Evolutionary conservation across 2,113 vertebrate species (phyloP).

Genomic region (Takifugu flavidus): DNA sequence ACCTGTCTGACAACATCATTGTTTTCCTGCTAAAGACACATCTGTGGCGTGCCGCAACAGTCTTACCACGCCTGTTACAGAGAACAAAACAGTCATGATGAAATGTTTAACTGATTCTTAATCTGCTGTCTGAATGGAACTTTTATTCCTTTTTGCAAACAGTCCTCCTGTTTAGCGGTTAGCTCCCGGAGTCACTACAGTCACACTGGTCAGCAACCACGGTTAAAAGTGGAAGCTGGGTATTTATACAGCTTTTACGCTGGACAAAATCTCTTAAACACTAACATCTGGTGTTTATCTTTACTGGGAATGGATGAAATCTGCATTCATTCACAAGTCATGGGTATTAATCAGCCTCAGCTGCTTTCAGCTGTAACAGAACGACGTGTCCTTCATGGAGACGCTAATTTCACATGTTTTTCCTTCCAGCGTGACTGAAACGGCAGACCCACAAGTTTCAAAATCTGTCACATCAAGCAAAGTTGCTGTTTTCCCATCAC

Average conservation of each 20-base stretch:
- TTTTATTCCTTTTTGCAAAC: not conserved
- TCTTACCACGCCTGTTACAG: not conserved
- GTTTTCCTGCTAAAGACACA: not conserved
- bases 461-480: too few relatives aligned
- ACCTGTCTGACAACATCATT: conserved; percentile 12
- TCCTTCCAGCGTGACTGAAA: too few relatives aligned
- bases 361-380: too few relatives aligned
- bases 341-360: too few relatives aligned
- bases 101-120: not conserved
- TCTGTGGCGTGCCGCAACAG: not conserved
- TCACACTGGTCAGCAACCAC: not conserved
- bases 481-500: too few relatives aligned
- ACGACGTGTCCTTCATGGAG: too few relatives aligned
- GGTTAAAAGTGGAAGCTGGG: not conserved
- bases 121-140: not conserved
- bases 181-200: not conserved
- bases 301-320: too few relatives aligned
- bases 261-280: not conserved
- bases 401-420: too few relatives aligned
- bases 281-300: too few relatives aligned
- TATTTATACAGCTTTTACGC: not conserved
- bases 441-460: too few relatives aligned
- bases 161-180: not conserved
- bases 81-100: not conserved
- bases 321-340: too few relatives aligned